Evolutionary conservation across 1,140 invertebrate species (phyloP), one percentile per base, ranked within the genome.

Genomic region (Atta texana): DNA sequence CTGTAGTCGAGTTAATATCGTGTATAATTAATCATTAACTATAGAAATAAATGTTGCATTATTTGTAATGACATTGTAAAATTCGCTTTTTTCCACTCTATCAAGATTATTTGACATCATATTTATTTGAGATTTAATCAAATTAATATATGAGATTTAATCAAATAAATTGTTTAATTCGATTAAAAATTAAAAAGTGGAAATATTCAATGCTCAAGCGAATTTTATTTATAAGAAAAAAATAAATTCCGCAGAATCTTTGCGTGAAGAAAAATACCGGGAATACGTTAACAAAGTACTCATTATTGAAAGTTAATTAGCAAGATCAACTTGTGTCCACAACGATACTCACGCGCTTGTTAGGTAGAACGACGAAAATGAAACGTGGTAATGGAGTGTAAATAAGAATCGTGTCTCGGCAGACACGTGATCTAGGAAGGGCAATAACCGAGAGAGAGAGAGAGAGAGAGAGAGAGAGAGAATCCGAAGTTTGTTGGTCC

Each of bases 391-490:
- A 90, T 85, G 72, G 44, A 82, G 90, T 89, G 87, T 85, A 84
- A 74, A 88, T 78, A 91, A 90, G 86, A 91, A 88, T 71, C 80
- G 76, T 68, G 64, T 69, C 44, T 69, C 74, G 61, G 61, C 53
- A 76, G 86, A 90, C 92, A 93, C 90, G 92, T 92, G 89, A 93
- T 91, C 81, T 51, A 57, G 53, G 76, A 86, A 88, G 86, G 87
- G 90, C 92, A 93, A 92, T 89, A 92, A 91, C 92, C 92, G 28
- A 31, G 28, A 31, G 90, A 85, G 90, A 90, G 90, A 90, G 87
- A 85, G 39, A 74, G n/a, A n/a, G n/a, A n/a, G 28, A 31, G 28
- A 31, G 90, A 85, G 90, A 90, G 90, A 90, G 87, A 85, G 39
- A 74, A 49, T 75, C 44, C 44, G 18, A 72, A 84, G 69, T 81